Percentiles rank a stretch among this genome's conserved stretches.
Conservation (phyloP, 1,140 invertebrate species). For the Brevipalpus yothersi region DNA sequence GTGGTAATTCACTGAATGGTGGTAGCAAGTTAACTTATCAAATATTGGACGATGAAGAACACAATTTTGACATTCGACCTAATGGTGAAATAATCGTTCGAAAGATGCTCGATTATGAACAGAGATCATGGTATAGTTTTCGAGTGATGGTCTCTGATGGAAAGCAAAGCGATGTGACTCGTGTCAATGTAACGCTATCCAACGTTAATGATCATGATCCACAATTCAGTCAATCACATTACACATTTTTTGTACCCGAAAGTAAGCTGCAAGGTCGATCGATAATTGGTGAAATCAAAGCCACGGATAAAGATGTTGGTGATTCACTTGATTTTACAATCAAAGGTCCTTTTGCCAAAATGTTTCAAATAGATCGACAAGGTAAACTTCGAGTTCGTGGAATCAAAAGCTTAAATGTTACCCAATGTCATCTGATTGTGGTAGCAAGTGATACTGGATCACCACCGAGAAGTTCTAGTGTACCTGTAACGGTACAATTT, state of each 20-base stretch:
- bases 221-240: constrained; percentile 55
- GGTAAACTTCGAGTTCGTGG: constrained; percentile 25
- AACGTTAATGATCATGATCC: constrained; percentile 76
- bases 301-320: constrained; percentile 13
- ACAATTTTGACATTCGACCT: constrained; percentile 5
- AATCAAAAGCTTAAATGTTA: constrained; percentile 25
- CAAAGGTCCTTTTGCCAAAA: constrained; percentile 13
- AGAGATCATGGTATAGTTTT: constrained; percentile 35
- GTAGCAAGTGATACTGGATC: constrained; percentile 50
- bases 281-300: constrained; percentile 32
- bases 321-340: constrained; percentile 12
- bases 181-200: constrained; percentile 47
- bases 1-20: not conserved
- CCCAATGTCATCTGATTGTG: constrained; percentile 39
- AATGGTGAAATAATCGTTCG: constrained; percentile 52
- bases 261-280: constrained; percentile 14
- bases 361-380: constrained; percentile 26
- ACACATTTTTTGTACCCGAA: constrained; percentile 43
- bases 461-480: constrained; percentile 39
- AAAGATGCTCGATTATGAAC: constrained; percentile 53
- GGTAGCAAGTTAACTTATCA: constrained; percentile 5
- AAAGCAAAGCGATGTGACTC: constrained; percentile 45
- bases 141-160: constrained; percentile 62
- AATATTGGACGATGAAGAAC: constrained; percentile 8
- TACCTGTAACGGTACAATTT: constrained; percentile 45